These are phyloP conservation scores for Dynastes tityus DNA, from an alignment of 2,888 invertebrate species.

Conservation along the genomic window DNA sequence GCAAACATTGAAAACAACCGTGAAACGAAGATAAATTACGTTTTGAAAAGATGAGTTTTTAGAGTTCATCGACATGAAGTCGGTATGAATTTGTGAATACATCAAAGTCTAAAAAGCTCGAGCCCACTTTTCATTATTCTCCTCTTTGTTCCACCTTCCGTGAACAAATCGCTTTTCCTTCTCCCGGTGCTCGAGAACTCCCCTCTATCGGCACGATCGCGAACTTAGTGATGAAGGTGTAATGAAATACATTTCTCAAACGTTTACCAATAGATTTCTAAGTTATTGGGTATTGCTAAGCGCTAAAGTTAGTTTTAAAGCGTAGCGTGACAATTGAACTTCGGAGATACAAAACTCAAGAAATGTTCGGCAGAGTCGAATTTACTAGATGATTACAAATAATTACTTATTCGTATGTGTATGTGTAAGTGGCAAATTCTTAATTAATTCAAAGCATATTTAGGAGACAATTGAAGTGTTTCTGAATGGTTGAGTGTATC, in stretches of 20 bases:
- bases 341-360: neutral
- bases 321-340: neutral
- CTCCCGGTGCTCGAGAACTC: slow-evolving; percentile 52
- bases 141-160: slow-evolving; percentile 52
- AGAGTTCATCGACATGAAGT: slow-evolving; percentile 70
- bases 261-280: neutral
- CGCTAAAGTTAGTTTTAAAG: too few species aligned
- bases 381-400: too few species aligned
- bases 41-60: slow-evolving; percentile 71
- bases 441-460: too few species aligned
- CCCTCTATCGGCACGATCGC: slow-evolving; percentile 60
- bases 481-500: too few species aligned
- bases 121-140: slow-evolving; percentile 70
- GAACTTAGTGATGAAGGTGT: slow-evolving; percentile 60
- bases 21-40: slow-evolving; percentile 71
- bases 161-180: slow-evolving; percentile 43
- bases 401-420: too few species aligned
- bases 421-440: too few species aligned
- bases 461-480: too few species aligned
- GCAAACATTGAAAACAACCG: slow-evolving; percentile 67
- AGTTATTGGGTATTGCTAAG: neutral
- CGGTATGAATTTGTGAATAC: slow-evolving; percentile 71
- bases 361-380: too few species aligned
- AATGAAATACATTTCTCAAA: slow-evolving; percentile 65
- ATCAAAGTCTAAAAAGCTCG: slow-evolving; percentile 70